Evolutionary conservation across 2,797 vertebrate genomes (phyloP), one percentile per base, ranked within the genome.

Genomic region (Amniataba percoides): DNA sequence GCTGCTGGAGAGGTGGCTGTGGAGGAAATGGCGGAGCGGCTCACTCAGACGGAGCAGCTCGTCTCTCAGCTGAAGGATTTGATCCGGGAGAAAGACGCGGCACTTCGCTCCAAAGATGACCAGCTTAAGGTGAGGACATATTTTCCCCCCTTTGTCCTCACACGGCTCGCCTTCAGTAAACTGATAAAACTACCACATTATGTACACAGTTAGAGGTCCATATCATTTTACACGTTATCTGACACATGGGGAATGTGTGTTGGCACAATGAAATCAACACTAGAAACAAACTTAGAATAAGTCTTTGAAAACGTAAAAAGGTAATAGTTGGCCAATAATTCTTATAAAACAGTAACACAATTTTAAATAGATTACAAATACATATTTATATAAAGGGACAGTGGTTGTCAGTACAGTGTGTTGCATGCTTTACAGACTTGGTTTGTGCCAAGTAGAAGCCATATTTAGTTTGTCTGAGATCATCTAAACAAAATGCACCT

Each of bases 41-140:
- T 97, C 87, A 65, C 60, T 0, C 96, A 96, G 36, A 97, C 95
- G 0, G 91, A 97, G 83, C 96, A 95, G 88, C 95, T 98, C 1
- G 95, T 97, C 67, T 7, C 91, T 36, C 97, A 97, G 88, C 95
- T 98, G 7, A 98, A 98, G 86, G 96, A 96, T 80, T 86, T 97
- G 71, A 95, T 98, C 90, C 88, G 96, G 51, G 96, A 97, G 82
- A 98, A 96, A 79, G 97, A 98, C 70, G 91, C 93, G 19, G 85
- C 93, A 2, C 95, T 98, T 13, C 80, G 43, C 15, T 80, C 85
- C 71, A 97, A 96, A 92, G 96, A 97, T 12, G 95, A 96, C 7
- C 95, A 96, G 61, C 87, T 97, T 0, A 97, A 97, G 96, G 97
- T 97, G 86, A 81, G 2, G 1, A 59, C 58, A 16, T 1, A 19